Evolutionary conservation across 2,797 vertebrate species (phyloP), one percentile per base, ranked within the genome.

Genomic region (Potorous gilbertii): DNA sequence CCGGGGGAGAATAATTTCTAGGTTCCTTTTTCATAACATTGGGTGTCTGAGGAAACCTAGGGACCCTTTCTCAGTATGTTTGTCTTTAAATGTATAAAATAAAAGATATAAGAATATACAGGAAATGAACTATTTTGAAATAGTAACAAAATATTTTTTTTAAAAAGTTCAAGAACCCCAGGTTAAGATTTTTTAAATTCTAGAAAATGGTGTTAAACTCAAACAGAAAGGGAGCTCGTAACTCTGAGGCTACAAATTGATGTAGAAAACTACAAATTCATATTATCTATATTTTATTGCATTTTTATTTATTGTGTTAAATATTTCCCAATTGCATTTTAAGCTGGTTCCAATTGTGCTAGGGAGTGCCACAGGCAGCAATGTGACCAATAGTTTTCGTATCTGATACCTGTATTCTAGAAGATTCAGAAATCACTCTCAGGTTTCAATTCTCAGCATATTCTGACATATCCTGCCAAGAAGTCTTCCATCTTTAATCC

Each of bases 361-460:
- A 87, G 74, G 9, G 40, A 46, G 21, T 27, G 74, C 40, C 1
- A 6, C 0, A 16, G 62, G 5, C 5, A 74, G 9, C 4, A 66
- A 16, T 34, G 31, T 3, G 1, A 8, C 3, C 66, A 81, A 0
- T 3, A 27, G 21, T 9, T 10, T 40, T 87, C 0, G 0, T 50
- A 9, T 27, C 1, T 10, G 24, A 46, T 50, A 87, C 0, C 40
- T 81, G 9, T 81, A 9, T 50, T 87, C 40, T 46, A 81, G 66
- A 81, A 46, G 74, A 87, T 87, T 14, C 50, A 46, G n/a, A 87
- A 87, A 40, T 18, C n/a, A 74, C 2, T 21, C 66, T n/a, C 40
- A 24, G 59, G n/a, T 3, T 81, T 87, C 74, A 87, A 27, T 50
- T 10, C 74, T 87, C 9, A 87, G 21, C 40, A 50, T 2, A 87